Base-by-base conservation (phyloP, 2,113 vertebrate genomes). In the Callospermophilus lateralis region DNA sequence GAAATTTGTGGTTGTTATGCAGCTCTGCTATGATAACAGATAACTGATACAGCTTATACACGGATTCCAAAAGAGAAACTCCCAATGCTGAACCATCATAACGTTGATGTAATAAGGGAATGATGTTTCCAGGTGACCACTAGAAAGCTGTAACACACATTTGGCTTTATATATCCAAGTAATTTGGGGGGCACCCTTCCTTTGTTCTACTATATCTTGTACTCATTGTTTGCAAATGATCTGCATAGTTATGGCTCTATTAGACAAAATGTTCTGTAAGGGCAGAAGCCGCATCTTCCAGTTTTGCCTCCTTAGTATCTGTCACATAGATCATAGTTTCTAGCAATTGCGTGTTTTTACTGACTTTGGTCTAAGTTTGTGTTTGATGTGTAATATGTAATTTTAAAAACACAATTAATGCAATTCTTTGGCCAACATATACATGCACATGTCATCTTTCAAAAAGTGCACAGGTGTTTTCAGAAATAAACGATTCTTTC, bases 1-100 rank as follows among this genome's bases (percentile, higher is more conserved):
- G 58, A 70, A 55, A 85, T 68, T 65, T 68, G 87, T 93, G 88
- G 42, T 90, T 93, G 48, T 93, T 79, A 73, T 13, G 6, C 39
- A 93, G 83, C 86, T 84, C 48, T 17, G 37, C 51, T 70, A 17
- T 37, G 61, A 53, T 37, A 61, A 19, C 24, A 17, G 63, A 30
- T 89, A 74, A 80, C 68, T 30, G 34, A 53, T 61, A 80, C 24
- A 77, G 70, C 51, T 90, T 76, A 6, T 15, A 48, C 48, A 77
- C 8, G 61, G 81, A 51, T 95, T 87, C 51, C 19, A 37, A 42
- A 84, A 93, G 63, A 80, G 42, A 32, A 94, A 20, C 79, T 92
- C 61, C 26, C 10, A 26, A 6, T 42, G 78, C 37, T 72, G 45
- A 84, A 39, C 42, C 55, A 39, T 39, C 30, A 13, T 45, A 74